Conservation (phyloP, 2,797 vertebrate species). For the Macropodus opercularis region DNA sequence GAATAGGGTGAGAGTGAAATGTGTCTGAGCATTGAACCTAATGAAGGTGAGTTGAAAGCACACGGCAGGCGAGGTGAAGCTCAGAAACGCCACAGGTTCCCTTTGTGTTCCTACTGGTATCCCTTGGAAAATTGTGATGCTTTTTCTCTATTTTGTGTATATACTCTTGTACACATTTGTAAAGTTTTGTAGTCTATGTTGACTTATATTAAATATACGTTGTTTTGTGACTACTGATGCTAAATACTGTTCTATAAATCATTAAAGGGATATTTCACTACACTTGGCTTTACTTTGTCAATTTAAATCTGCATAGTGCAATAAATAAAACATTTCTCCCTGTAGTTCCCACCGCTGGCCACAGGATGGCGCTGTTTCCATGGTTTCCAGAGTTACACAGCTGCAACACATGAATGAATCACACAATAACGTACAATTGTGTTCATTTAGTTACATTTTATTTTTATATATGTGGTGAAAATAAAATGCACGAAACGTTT, state of each 20-base stretch:
- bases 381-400: too few species aligned
- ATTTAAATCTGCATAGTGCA: background rate
- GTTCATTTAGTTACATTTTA: too few species aligned
- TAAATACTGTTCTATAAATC: constrained; percentile 24
- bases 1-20: too few species aligned
- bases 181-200: constrained; percentile 73
- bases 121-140: constrained; percentile 19
- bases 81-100: constrained; percentile 13
- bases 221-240: constrained; percentile 43
- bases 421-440: too few species aligned
- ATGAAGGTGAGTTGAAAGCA: background rate
- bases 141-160: constrained; percentile 53
- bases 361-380: constrained; percentile 2
- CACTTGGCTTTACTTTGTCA: background rate
- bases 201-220: constrained; percentile 30
- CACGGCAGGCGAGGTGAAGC: background rate
- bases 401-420: too few species aligned
- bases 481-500: too few species aligned
- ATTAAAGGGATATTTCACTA: constrained; percentile 64
- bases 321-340: too few species aligned
- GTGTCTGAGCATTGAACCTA: too few species aligned
- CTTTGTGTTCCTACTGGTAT: constrained; percentile 14
- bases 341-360: background rate
- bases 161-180: constrained; percentile 75
- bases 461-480: too few species aligned